Percentiles rank a stretch among this genome's conserved stretches.
Conservation (phyloP, 2,888 invertebrate genomes). For the Phlogophora meticulosa region DNA sequence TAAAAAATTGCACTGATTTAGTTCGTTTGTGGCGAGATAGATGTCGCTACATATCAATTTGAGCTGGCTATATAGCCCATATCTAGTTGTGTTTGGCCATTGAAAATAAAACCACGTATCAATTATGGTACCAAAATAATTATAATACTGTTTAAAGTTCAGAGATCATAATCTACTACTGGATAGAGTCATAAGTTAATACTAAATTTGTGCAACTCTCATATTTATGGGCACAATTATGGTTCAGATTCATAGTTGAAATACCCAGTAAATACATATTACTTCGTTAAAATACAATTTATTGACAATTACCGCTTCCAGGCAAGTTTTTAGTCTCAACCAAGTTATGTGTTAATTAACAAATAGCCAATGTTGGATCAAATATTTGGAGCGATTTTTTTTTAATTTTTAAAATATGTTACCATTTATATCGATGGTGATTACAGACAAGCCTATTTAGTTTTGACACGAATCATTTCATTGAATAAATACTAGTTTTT, state of each 20-base stretch:
- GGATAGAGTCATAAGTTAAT: constrained; percentile 34
- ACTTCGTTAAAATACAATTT: constrained; percentile 68
- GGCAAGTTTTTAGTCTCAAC: constrained; percentile 47
- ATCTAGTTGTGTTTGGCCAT: no score
- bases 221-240: constrained; percentile 56
- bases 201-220: constrained; percentile 13
- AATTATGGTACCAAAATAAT: constrained; percentile 14
- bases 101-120: not conserved
- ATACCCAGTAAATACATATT: constrained; percentile 53
- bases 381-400: constrained; percentile 46
- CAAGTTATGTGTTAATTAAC: constrained; percentile 55
- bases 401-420: constrained; percentile 6
- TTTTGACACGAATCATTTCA: constrained; percentile 29
- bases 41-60: no score
- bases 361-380: constrained; percentile 39
- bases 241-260: constrained; percentile 43
- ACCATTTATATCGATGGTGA: constrained; percentile 18
- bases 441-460: constrained; percentile 8
- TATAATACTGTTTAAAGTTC: constrained; percentile 4
- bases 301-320: constrained; percentile 68
- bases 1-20: no score
- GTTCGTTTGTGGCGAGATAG: no score
- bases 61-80: no score
- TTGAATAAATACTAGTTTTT: constrained; percentile 1
- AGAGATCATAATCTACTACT: constrained; percentile 23